Conservation (phyloP, 2,888 invertebrate species). For the Elegia similella region DNA sequence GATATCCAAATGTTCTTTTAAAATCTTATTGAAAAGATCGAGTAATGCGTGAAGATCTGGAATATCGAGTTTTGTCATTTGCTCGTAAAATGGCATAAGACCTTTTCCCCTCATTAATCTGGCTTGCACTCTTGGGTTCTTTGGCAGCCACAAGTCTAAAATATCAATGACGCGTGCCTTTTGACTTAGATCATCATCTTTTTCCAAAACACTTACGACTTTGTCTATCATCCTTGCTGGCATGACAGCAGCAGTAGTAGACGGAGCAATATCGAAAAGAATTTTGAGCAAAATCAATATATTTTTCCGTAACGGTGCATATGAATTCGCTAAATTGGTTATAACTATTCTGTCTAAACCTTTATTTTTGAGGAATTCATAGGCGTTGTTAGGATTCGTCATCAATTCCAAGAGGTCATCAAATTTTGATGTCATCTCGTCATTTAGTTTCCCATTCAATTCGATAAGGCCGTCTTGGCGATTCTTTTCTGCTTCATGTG, state of each 20-base stretch:
- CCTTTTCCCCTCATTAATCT: conserved; percentile 64
- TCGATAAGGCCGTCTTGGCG: conserved; percentile 28
- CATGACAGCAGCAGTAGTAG: conserved; percentile 39
- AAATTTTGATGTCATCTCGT: conserved; percentile 37
- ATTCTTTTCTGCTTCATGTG: conserved; percentile 28
- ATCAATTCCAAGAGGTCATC: conserved; percentile 41
- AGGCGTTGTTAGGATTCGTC: conserved; percentile 39
- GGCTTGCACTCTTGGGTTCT: conserved; percentile 56
- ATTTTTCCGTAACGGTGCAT: conserved; percentile 29
- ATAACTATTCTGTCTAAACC: conserved; percentile 51
- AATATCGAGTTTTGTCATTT: conserved; percentile 49
- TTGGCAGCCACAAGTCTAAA: conserved; percentile 55
- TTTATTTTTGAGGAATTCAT: conserved; percentile 50
- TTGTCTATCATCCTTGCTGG: conserved; percentile 51
- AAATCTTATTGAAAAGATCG: conserved; percentile 58
- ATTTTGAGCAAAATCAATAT: conserved; percentile 33
- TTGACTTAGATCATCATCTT: conserved; percentile 43
- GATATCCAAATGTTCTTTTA: conserved; percentile 54
- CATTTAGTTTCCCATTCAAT: conserved; percentile 34
- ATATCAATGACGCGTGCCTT: conserved; percentile 57
- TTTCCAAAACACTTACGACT: conserved; percentile 57
- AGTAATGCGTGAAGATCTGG: conserved; percentile 44
- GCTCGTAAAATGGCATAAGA: conserved; percentile 57
- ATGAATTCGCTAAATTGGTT: conserved; percentile 31
- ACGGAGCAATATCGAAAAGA: conserved; percentile 49